phyloP scores from a whole-genome alignment of 2,888 invertebrate genomes.

The Brachypalpus laphriformis region DNA sequence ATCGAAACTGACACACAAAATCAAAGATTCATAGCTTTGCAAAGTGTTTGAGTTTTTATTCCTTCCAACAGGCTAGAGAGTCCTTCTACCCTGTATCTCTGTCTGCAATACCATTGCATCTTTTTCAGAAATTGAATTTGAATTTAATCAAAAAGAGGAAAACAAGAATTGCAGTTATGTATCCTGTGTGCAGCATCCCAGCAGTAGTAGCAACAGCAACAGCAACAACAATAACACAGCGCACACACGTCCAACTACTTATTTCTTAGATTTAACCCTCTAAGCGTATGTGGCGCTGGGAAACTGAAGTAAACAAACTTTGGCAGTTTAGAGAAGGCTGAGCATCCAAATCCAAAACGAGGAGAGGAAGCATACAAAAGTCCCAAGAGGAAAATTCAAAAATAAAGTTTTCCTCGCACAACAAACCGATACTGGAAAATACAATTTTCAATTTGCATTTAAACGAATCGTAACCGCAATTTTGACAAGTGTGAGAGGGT shows the following conservation, averaged over 20 bases:
- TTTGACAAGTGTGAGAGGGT: constrained; percentile 74
- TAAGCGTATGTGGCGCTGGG: constrained; percentile 66
- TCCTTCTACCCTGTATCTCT: background rate
- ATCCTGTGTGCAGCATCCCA: background rate
- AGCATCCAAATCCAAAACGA: constrained; percentile 7
- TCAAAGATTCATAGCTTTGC: constrained; percentile 69
- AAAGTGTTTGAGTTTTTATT: constrained; percentile 68
- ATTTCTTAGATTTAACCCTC: constrained; percentile 68
- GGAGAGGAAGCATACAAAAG: constrained; percentile 18
- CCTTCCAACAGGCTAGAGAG: constrained; percentile 2
- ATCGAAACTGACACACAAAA: constrained; percentile 69
- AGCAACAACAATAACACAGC: constrained; percentile 15
- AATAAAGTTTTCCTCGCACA: constrained; percentile 62
- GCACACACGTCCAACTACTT: constrained; percentile 59
- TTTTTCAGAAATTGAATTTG: constrained; percentile 67
- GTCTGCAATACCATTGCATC: constrained; percentile 32
- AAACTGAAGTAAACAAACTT: constrained; percentile 72
- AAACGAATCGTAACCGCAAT: constrained; percentile 74
- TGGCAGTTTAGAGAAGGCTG: constrained; percentile 64
- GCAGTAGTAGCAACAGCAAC: constrained; percentile 11
- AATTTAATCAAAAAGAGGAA: constrained; percentile 68
- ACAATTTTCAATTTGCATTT: constrained; percentile 74
- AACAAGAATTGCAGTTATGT: constrained; percentile 55
- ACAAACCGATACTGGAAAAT: constrained; percentile 69
- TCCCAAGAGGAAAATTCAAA: constrained; percentile 67